A percentile compares a stretch with the other conserved stretches of the same genome.
phyloP scores from a whole-genome alignment of 1,140 invertebrate genomes.

The Macrosteles quadrilineatus region DNA sequence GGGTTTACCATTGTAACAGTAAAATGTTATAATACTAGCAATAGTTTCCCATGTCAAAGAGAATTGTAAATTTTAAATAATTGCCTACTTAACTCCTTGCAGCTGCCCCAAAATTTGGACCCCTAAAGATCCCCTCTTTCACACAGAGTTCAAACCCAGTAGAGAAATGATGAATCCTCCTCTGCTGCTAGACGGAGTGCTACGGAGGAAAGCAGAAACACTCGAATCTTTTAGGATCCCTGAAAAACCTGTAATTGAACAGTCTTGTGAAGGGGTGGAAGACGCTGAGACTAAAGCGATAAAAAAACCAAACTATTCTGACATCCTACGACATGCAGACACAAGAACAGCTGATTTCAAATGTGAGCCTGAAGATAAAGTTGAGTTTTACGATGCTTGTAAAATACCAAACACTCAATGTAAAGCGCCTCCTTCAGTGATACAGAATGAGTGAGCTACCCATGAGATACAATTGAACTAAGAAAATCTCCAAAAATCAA shows the following conservation, averaged over 20 bases:
- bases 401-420: neutral
- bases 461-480: too few species aligned
- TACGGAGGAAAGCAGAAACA: conserved; percentile 5
- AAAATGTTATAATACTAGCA: too few species aligned
- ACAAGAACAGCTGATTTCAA: neutral
- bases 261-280: conserved; percentile 8
- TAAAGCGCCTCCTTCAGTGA: neutral
- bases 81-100: too few species aligned
- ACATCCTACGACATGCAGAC: neutral
- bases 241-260: neutral
- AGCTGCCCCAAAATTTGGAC: conserved; percentile 9
- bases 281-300: conserved; percentile 1
- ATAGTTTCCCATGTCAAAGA: too few species aligned
- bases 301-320: neutral
- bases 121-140: conserved; percentile 14
- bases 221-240: neutral
- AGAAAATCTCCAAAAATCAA: too few species aligned
- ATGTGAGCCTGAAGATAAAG: neutral
- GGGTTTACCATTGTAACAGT: too few species aligned
- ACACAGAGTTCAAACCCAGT: neutral
- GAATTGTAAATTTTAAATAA: too few species aligned
- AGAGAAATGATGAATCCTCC: conserved; percentile 4
- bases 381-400: conserved; percentile 11
- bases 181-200: neutral
- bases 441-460: too few species aligned